A percentile compares a stretch with the other conserved stretches of the same genome.
These are phyloP conservation scores for Myopa testacea DNA, from an alignment of 2,888 invertebrate species.

Conservation along the genomic window DNA sequence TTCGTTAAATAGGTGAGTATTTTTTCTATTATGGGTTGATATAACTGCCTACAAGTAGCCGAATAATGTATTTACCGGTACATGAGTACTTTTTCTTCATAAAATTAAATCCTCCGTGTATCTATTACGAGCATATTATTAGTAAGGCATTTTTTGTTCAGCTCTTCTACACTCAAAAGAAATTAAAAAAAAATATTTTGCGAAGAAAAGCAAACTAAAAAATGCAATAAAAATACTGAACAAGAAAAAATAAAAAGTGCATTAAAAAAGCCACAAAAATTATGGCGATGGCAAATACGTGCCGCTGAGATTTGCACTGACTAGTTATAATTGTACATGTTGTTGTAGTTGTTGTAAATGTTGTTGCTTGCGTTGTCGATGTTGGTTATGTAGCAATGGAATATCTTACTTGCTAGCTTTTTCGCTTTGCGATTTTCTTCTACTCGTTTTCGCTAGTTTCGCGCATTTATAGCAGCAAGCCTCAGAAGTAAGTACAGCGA, in stretches of 20 bases:
- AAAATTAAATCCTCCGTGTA: constrained; percentile 31
- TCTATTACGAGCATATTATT: constrained; percentile 28
- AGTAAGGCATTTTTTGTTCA: constrained; percentile 1
- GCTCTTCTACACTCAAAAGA: neutral
- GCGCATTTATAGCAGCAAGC: neutral
- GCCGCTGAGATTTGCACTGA: constrained; percentile 30
- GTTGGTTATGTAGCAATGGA: neutral
- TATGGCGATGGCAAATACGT: constrained; percentile 11
- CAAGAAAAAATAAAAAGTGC: constrained; percentile 3
- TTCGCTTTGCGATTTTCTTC: constrained; percentile 17
- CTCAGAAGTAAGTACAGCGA: too few species aligned
- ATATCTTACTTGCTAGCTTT: neutral
- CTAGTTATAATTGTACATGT: constrained; percentile 12
- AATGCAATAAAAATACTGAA: constrained; percentile 4
- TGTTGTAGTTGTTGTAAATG: neutral
- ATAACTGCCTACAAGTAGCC: neutral
- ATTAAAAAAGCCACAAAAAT: constrained; percentile 11
- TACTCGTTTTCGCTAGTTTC: neutral
- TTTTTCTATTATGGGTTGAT: too few species aligned
- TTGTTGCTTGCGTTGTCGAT: neutral
- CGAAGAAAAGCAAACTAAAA: constrained; percentile 23
- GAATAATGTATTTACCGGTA: neutral
- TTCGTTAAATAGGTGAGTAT: too few species aligned
- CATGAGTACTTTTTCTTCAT: neutral
- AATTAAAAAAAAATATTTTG: neutral